Evolutionary conservation across 2,113 vertebrate species (phyloP).

Genomic region (Sorex fumeus): DNA sequence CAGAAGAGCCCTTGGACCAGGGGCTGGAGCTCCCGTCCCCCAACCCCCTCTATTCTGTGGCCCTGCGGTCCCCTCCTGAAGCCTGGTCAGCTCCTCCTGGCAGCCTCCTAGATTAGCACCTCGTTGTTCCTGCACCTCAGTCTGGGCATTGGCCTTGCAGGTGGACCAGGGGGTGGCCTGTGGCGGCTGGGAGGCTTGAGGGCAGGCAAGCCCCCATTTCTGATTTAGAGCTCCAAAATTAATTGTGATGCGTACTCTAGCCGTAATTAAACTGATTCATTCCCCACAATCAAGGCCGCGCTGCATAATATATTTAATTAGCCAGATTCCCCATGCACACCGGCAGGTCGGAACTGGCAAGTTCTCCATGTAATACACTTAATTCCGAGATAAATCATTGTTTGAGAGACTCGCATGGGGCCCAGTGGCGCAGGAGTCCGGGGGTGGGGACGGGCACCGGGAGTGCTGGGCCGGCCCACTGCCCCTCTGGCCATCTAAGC

Average conservation of each 20-base stretch:
- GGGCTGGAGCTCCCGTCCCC: neutral
- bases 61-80: fast-evolving
- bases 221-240: constrained; percentile 80
- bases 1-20: neutral
- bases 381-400: constrained; percentile 89
- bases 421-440: neutral
- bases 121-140: no score
- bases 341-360: constrained; percentile 84
- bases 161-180: neutral
- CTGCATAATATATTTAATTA: constrained; percentile 89
- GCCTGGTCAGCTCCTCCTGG: neutral
- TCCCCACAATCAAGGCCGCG: constrained; percentile 85
- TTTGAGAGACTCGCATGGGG: neutral
- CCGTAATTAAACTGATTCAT: constrained; percentile 88
- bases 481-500: no score
- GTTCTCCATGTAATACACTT: constrained; percentile 88
- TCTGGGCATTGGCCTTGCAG: no score
- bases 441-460: neutral
- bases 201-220: constrained; percentile 12
- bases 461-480: no score
- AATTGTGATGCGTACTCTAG: constrained; percentile 79
- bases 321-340: constrained; percentile 83
- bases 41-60: neutral
- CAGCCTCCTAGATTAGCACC: neutral
- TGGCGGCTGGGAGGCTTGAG: neutral